A percentile compares a stretch with the other conserved stretches of the same genome.
Conservation (phyloP, 30 jellyfish, hydroid and myxozoan species). For the Morbakka virulenta region DNA sequence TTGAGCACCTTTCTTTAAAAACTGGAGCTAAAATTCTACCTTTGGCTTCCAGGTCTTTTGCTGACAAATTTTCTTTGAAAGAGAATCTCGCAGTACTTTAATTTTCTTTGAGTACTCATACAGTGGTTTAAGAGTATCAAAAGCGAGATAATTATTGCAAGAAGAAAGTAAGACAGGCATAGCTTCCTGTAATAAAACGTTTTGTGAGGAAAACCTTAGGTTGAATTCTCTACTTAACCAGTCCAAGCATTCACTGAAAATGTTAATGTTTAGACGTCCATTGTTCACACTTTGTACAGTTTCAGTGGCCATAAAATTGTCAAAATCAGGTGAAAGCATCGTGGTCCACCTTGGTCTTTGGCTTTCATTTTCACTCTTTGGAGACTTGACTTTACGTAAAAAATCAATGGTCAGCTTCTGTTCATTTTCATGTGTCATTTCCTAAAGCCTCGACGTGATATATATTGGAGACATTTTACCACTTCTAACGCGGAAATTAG, state of each 20-base stretch:
- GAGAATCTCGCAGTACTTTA: too few relatives aligned
- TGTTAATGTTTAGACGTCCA: not conserved
- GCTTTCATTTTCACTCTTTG: not conserved
- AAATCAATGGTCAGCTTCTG: constrained; percentile 3
- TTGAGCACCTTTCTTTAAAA: not conserved
- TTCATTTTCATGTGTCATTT: not conserved
- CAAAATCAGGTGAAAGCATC: too few relatives aligned
- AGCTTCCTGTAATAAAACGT: not conserved
- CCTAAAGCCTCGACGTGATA: not conserved
- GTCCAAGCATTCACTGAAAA: not conserved
- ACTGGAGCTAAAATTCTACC: not conserved
- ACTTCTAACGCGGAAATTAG: not conserved
- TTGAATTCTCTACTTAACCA: not conserved
- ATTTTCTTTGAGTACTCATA: not conserved
- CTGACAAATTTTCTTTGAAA: not conserved
- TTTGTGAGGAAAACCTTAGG: not conserved
- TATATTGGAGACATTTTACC: not conserved
- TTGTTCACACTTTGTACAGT: not conserved
- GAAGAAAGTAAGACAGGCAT: not conserved
- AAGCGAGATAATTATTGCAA: not conserved
- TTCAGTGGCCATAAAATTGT: too few relatives aligned
- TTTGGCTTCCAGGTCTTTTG: not conserved
- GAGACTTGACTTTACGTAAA: too few relatives aligned
- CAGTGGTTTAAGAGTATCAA: not conserved
- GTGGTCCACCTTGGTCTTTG: not conserved